Percentiles rank a stretch among this genome's conserved stretches.
Conservation (phyloP, 2,113 vertebrate species). For the Chauna torquata region DNA sequence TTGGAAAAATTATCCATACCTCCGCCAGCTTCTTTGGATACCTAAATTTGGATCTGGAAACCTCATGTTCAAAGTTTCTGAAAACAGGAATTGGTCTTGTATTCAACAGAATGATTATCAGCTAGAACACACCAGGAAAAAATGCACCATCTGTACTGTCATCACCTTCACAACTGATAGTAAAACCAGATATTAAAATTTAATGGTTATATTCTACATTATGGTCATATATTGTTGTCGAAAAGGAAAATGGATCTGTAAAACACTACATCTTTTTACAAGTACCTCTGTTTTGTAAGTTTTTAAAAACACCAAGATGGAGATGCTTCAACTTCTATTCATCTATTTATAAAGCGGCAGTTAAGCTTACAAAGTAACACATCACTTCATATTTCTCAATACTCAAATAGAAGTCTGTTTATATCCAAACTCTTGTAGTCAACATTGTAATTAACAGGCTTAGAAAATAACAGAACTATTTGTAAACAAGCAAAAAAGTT, state of each 20-base stretch:
- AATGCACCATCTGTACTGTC: background rate
- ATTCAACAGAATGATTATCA: background rate
- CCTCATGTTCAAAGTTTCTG: background rate
- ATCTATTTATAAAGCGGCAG: background rate
- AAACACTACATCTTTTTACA: background rate
- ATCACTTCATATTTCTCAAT: background rate
- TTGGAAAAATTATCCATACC: background rate
- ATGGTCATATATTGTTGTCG: background rate
- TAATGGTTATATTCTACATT: background rate
- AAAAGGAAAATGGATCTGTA: background rate
- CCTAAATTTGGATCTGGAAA: background rate
- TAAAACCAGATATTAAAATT: background rate
- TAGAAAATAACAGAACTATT: background rate
- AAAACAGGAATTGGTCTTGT: background rate
- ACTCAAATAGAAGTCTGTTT: background rate
- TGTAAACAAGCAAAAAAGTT: background rate
- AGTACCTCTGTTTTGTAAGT: background rate
- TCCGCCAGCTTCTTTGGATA: background rate
- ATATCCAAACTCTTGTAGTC: background rate
- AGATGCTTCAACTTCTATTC: background rate
- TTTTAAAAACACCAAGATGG: background rate
- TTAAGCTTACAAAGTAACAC: background rate
- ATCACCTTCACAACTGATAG: background rate
- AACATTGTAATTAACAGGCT: background rate
- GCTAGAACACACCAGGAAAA: background rate